phyloP scores from a whole-genome alignment of 2,888 invertebrate genomes.

The Hypsopygia costalis region DNA sequence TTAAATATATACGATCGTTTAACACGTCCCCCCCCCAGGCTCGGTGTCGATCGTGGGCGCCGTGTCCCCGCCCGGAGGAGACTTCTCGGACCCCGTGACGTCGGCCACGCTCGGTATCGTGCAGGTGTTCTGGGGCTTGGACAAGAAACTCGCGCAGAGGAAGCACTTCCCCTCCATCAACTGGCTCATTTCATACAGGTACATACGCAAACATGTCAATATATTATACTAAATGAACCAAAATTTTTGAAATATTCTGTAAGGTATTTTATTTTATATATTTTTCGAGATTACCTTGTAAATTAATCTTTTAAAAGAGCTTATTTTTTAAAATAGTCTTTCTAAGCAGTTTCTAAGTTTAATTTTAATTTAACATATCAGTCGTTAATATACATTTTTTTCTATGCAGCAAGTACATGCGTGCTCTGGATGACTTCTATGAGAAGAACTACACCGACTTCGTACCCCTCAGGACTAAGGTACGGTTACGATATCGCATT shows the following conservation, averaged over 20 bases:
- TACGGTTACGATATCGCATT: too few relatives aligned
- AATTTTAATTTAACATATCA: too few relatives aligned
- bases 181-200: conserved; percentile 98
- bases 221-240: too few relatives aligned
- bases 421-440: conserved; percentile 99
- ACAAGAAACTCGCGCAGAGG: conserved; percentile 98
- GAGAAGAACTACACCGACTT: conserved; percentile 99
- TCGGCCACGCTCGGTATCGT: conserved; percentile 99
- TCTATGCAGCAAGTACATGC: conserved; percentile 94
- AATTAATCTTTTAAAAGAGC: too few relatives aligned
- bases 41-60: conserved; percentile 99
- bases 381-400: too few relatives aligned
- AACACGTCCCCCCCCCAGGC: conserved; percentile 71
- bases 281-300: too few relatives aligned
- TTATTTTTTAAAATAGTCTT: too few relatives aligned
- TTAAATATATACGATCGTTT: too few relatives aligned
- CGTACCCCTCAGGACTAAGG: conserved; percentile 97
- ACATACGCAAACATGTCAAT: too few relatives aligned
- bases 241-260: too few relatives aligned
- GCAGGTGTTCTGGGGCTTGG: conserved; percentile 99
- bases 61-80: conserved; percentile 99
- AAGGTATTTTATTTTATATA: too few relatives aligned
- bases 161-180: conserved; percentile 99
- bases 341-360: too few relatives aligned
- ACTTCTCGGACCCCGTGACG: conserved; percentile 99